These are phyloP conservation scores for Microctonus brassicae DNA, from an alignment of 2,888 invertebrate species.

Conservation along the genomic window DNA sequence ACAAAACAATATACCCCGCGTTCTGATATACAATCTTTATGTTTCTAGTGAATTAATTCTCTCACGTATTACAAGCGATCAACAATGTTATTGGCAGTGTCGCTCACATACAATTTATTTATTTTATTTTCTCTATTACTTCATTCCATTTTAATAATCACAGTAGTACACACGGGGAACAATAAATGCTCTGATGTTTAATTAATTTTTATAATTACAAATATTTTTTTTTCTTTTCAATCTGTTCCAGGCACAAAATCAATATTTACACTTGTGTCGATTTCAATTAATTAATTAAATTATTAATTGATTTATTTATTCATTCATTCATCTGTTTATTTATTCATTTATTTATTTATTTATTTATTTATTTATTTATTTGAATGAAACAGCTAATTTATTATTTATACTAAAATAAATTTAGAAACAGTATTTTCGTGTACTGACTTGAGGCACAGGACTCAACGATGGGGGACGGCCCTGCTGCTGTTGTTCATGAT, in stretches of 20 bases:
- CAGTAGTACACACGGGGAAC: background rate
- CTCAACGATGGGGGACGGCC: constrained; percentile 63
- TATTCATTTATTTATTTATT: no score
- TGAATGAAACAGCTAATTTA: background rate
- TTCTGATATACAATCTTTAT: background rate
- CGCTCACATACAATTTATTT: background rate
- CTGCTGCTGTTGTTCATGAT: constrained; percentile 58
- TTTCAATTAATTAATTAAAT: background rate
- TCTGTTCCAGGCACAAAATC: background rate
- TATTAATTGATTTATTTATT: no score
- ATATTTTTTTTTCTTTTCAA: background rate
- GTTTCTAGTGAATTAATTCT: background rate
- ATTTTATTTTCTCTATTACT: background rate
- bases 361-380: background rate
- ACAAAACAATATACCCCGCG: background rate
- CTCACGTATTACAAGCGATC: background rate
- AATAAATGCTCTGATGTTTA: background rate
- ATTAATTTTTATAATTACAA: background rate
- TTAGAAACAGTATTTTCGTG: constrained; percentile 67
- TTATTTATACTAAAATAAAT: background rate
- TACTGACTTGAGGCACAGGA: constrained; percentile 66
- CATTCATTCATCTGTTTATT: no score
- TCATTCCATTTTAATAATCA: background rate
- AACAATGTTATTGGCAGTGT: background rate
- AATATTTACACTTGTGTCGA: constrained; percentile 24